A percentile compares a stretch with the other conserved stretches of the same genome.
Evolutionary conservation across 2,113 vertebrate genomes (phyloP).

Genomic region (Tretioscincus oriximinensis): DNA sequence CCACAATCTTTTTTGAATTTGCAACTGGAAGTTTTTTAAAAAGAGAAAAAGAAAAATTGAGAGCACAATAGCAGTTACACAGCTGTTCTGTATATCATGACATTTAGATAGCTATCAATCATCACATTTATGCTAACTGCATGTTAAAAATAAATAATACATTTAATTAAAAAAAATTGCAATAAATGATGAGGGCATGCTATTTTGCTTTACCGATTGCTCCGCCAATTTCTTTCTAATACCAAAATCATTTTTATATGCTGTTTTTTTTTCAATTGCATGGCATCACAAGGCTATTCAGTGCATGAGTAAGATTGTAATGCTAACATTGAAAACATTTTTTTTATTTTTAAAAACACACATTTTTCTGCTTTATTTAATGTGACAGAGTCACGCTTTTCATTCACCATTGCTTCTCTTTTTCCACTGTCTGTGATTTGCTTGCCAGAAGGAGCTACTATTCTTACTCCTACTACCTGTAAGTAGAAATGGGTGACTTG

Average conservation of each 20-base stretch:
- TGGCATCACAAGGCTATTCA: constrained; percentile 77
- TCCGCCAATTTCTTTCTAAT: constrained; percentile 66
- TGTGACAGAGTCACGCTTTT: constrained; percentile 90
- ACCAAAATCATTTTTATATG: constrained; percentile 69
- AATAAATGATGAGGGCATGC: constrained; percentile 78
- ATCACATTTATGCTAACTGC: constrained; percentile 73
- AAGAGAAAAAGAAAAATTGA: constrained; percentile 36
- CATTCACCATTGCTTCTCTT: constrained; percentile 97
- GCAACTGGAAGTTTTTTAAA: constrained; percentile 52
- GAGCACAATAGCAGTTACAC: constrained; percentile 68
- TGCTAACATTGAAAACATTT: constrained; percentile 74
- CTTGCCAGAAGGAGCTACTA: constrained; percentile 99
- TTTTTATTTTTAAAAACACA: constrained; percentile 74
- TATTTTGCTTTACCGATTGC: constrained; percentile 70
- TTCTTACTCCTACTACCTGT: constrained; percentile 99
- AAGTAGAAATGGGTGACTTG: constrained; percentile 94
- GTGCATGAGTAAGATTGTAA: constrained; percentile 79
- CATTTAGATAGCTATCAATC: constrained; percentile 69
- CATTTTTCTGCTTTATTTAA: constrained; percentile 90
- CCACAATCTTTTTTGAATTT: constrained; percentile 50
- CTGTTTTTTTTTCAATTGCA: constrained; percentile 80
- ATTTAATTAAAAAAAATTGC: constrained; percentile 63
- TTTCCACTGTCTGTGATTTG: constrained; percentile 99
- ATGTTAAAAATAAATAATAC: constrained; percentile 73
- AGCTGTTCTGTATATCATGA: constrained; percentile 76